Conservation (phyloP, 2,113 vertebrate species). For the Rafetus swinhoei region DNA sequence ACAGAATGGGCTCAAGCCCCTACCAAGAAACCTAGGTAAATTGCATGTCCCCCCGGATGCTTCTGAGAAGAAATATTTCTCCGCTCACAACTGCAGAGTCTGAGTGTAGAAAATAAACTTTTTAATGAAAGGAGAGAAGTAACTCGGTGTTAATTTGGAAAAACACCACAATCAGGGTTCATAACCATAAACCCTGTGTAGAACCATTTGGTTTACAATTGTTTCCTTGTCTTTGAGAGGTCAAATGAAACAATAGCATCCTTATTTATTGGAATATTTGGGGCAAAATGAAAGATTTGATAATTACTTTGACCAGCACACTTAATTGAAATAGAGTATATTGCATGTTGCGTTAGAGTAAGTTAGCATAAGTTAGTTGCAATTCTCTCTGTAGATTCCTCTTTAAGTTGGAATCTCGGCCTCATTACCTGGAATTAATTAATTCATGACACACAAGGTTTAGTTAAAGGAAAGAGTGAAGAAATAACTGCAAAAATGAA, state of each 20-base stretch:
- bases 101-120: no score
- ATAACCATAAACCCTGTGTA: background rate
- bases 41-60: no score
- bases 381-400: conserved; percentile 66
- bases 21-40: no score
- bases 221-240: conserved; percentile 38
- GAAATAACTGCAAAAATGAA: conserved; percentile 55
- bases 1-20: no score
- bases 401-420: conserved; percentile 67
- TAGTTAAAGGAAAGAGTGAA: conserved; percentile 61
- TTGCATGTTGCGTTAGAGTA: conserved; percentile 58
- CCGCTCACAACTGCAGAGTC: no score
- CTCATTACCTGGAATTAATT: conserved; percentile 75
- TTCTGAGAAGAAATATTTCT: no score
- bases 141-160: no score
- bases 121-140: no score
- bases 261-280: conserved; percentile 54
- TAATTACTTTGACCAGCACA: conserved; percentile 67
- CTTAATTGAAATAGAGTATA: conserved; percentile 67
- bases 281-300: conserved; percentile 47
- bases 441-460: conserved; percentile 64
- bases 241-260: conserved; percentile 36
- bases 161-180: no score
- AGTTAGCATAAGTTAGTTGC: conserved; percentile 49
- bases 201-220: conserved; percentile 16